These are phyloP conservation scores for Scrobipalpa costella DNA, from an alignment of 2,888 invertebrate genomes.

Conservation along the genomic window DNA sequence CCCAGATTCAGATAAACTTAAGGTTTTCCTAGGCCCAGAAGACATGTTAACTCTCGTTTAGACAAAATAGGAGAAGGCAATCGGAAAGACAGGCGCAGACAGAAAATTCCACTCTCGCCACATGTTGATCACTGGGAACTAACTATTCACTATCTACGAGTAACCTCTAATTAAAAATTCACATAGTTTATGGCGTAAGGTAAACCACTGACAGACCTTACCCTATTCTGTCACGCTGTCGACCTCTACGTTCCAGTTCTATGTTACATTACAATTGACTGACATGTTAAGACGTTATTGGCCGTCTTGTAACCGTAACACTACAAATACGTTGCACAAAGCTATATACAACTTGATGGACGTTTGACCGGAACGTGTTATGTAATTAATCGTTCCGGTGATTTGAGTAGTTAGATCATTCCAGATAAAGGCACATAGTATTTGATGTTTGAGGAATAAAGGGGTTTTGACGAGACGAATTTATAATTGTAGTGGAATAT, in stretches of 20 bases:
- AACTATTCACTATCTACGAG: neutral
- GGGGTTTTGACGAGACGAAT: conserved; percentile 1
- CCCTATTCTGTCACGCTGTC: conserved; percentile 30
- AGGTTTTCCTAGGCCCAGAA: too few relatives aligned
- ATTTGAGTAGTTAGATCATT: conserved; percentile 4
- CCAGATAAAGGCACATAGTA: neutral
- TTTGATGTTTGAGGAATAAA: neutral
- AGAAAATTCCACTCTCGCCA: too few relatives aligned
- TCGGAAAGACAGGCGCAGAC: too few relatives aligned
- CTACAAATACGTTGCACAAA: conserved; percentile 33
- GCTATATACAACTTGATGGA: conserved; percentile 37
- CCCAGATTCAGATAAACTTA: too few relatives aligned
- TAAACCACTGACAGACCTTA: neutral
- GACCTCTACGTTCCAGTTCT: conserved; percentile 22
- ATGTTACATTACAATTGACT: neutral
- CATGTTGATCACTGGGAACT: too few relatives aligned
- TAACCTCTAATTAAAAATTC: too few relatives aligned
- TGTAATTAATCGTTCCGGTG: conserved; percentile 30
- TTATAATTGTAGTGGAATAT: neutral
- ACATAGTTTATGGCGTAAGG: too few relatives aligned
- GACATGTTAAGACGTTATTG: neutral
- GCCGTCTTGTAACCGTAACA: conserved; percentile 34
- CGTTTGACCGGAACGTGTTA: conserved; percentile 32
- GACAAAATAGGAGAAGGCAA: too few relatives aligned
- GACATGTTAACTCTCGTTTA: too few relatives aligned